Evolutionary conservation across 2,797 vertebrate species (phyloP).

Genomic region (Melanotaenia maccullochi): DNA sequence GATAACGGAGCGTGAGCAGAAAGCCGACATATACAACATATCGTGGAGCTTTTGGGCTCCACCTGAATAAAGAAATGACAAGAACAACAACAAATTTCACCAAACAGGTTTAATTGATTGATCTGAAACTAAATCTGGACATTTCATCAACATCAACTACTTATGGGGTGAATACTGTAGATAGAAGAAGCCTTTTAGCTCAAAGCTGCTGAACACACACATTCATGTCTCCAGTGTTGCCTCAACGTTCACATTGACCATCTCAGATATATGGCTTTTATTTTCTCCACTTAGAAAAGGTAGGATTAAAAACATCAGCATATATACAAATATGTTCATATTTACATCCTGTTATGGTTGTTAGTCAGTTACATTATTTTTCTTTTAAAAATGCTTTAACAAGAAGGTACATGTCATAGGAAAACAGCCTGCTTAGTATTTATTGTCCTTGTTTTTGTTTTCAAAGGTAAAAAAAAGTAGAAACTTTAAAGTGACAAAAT

Average conservation of each 20-base stretch:
- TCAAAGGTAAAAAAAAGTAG: conserved; percentile 69
- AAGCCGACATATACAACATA: too few species aligned
- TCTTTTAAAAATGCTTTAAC: conserved; percentile 49
- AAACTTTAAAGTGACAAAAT: conserved; percentile 68
- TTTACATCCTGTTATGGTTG: conserved; percentile 80
- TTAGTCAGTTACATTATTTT: conserved; percentile 65
- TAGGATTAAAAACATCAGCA: conserved; percentile 86
- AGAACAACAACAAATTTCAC: conserved; percentile 19
- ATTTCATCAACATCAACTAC: conserved; percentile 60
- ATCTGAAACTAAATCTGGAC: conserved; percentile 73
- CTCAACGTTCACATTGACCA: conserved; percentile 72
- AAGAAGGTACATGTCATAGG: conserved; percentile 41
- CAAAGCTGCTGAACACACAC: conserved; percentile 69
- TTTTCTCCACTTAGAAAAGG: conserved; percentile 85
- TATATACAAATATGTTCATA: conserved; percentile 87
- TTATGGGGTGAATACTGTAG: conserved; percentile 53
- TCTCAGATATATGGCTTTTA: conserved; percentile 85
- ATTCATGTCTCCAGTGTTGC: conserved; percentile 46
- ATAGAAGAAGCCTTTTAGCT: conserved; percentile 55
- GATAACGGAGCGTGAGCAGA: too few species aligned
- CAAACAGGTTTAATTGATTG: conserved; percentile 77
- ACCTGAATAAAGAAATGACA: too few species aligned
- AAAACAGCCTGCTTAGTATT: conserved; percentile 32
- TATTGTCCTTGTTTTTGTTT: conserved; percentile 48
- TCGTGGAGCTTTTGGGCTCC: too few species aligned